Percentiles rank a stretch among this genome's conserved stretches.
phyloP scores from a whole-genome alignment of 1,140 invertebrate species.

The Drosophila obscura region DNA sequence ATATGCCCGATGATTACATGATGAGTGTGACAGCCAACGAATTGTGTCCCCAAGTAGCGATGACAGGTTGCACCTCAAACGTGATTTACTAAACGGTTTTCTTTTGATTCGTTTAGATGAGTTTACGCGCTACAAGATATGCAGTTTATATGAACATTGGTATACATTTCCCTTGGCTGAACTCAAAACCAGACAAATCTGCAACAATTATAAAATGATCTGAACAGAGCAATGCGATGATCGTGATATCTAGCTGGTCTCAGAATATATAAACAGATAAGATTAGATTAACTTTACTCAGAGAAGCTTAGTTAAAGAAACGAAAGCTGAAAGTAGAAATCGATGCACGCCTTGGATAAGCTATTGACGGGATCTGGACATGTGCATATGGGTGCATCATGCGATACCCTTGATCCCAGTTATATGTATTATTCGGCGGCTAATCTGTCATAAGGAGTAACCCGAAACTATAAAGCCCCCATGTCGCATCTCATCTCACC shows the following conservation, averaged over 20 bases:
- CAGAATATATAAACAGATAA: too few species aligned
- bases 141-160: too few species aligned
- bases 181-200: too few species aligned
- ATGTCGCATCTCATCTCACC: constrained; percentile 46
- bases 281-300: neutral
- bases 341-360: constrained; percentile 11
- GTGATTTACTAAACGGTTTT: constrained; percentile 23
- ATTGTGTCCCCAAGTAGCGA: constrained; percentile 27
- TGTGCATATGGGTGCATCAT: constrained; percentile 11
- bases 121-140: too few species aligned
- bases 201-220: too few species aligned
- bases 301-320: neutral
- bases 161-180: too few species aligned
- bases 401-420: constrained; percentile 1
- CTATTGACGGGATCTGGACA: constrained; percentile 1
- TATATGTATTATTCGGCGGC: neutral
- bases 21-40: constrained; percentile 1
- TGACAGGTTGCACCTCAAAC: constrained; percentile 25
- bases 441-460: constrained; percentile 21
- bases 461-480: constrained; percentile 27
- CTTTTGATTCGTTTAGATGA: too few species aligned
- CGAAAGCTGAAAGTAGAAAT: constrained; percentile 23
- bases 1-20: constrained; percentile 29
- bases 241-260: too few species aligned
- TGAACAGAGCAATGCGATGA: too few species aligned